Evolutionary conservation across 2,888 invertebrate species (phyloP), one percentile per base, ranked within the genome.

Genomic region (Hymenopus coronatus): DNA sequence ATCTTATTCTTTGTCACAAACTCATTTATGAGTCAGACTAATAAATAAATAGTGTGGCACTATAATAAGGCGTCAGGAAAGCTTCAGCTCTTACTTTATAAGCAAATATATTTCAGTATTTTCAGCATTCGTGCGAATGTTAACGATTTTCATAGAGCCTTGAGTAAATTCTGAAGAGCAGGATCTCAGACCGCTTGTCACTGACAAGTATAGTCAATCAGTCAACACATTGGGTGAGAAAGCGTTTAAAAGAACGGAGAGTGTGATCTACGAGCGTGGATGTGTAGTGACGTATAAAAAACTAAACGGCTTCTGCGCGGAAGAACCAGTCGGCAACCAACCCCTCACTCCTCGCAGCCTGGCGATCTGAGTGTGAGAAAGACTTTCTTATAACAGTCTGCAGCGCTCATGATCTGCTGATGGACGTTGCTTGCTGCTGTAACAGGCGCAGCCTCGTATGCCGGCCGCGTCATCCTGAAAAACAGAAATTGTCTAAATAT

Each of bases 201-300:
- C 54, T 54, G 15, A 54, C 15, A 15, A 54, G 54, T 2, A 20
- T 15, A 54, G 54, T 54, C 54, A 70, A 70, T 70, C 54, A 70
- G 54, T 70, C 20, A 70, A 70, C 54, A 70, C 25, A 25, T 25
- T 70, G 54, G 3, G 54, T 70, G 54, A 40, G 85, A 54, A 85
- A 20, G 54, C 54, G 85, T 86, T 70, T 54, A 81, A 86, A 86
- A 86, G 70, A 46, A 86, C 54, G 28, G 3, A 27, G 83, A 28
- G 27, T n/a, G n/a, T 82, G 87, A 87, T 82, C 15, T 82, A 87
- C 33, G 87, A 82, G 40, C 40, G 54, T 70, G 54, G 25, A 70
- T 20, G 87, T 82, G 87, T 82, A 87, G 82, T 87, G 87, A 33
- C 27, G n/a, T 87, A 87, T 87, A 40, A 87, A 87, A 85, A 87